phyloP scores from a whole-genome alignment of 2,113 vertebrate species.

The Glaucomys volans region DNA sequence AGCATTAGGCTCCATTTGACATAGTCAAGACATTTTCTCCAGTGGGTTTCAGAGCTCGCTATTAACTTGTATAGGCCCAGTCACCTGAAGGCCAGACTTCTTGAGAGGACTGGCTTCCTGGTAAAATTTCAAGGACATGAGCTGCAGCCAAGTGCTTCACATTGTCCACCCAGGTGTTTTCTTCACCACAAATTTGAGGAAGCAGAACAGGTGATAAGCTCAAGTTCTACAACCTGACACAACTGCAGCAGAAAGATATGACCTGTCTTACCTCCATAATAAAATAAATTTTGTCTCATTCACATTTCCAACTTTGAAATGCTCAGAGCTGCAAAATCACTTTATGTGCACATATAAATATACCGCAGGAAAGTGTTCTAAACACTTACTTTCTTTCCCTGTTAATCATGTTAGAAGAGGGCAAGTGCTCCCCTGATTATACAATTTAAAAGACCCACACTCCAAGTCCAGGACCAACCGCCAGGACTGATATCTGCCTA shows the following conservation, averaged over 20 bases:
- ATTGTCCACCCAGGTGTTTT: background rate
- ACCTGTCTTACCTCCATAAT: background rate
- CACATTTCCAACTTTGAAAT: constrained; percentile 10
- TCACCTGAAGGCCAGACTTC: background rate
- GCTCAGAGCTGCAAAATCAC: background rate
- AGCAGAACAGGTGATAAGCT: background rate
- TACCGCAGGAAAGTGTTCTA: background rate
- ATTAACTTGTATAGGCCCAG: background rate
- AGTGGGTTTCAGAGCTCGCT: background rate
- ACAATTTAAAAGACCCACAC: rapidly evolving
- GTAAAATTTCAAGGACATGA: background rate
- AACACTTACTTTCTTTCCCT: background rate
- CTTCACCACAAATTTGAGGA: background rate
- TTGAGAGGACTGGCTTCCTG: background rate
- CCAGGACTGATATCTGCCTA: background rate
- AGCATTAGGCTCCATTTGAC: background rate
- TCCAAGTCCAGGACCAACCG: background rate
- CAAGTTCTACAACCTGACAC: background rate
- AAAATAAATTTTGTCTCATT: background rate
- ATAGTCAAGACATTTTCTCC: background rate
- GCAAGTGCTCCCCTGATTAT: background rate
- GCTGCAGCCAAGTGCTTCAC: background rate
- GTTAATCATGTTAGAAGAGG: background rate
- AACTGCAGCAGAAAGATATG: background rate
- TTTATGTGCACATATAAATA: no score